phyloP scores from a whole-genome alignment of 2,888 invertebrate species.

The Dimorphilus gyrociliatus region DNA sequence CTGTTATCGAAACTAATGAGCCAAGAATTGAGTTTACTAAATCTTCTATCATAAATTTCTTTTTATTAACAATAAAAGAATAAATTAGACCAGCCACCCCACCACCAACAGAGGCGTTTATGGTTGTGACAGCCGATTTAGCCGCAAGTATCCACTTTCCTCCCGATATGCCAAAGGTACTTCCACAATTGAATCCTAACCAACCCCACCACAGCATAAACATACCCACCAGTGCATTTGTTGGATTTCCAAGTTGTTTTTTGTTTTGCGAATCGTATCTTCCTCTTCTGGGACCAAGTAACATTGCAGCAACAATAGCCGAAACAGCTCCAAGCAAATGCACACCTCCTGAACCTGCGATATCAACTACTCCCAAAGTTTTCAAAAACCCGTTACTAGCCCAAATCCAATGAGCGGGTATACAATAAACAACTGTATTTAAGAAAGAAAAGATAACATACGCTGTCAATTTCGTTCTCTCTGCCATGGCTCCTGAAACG shows the following conservation, averaged over 20 bases:
- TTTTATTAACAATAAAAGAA: conserved; percentile 14
- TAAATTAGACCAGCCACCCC: conserved; percentile 49
- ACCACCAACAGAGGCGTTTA: conserved; percentile 72
- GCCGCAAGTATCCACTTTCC: conserved; percentile 74
- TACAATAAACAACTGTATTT: conserved; percentile 28
- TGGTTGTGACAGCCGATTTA: conserved; percentile 15
- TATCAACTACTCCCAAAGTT: conserved; percentile 19
- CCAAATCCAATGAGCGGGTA: conserved; percentile 39
- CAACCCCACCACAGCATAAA: conserved; percentile 57
- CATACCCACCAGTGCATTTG: conserved; percentile 23
- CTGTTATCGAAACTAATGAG: conserved; percentile 64
- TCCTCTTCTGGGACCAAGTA: conserved; percentile 24
- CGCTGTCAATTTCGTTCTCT: conserved; percentile 24
- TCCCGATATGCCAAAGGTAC: conserved; percentile 51
- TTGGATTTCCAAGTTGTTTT: conserved; percentile 23
- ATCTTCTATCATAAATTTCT: conserved; percentile 62
- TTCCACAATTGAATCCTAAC: conserved; percentile 87
- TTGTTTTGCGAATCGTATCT: conserved; percentile 14
- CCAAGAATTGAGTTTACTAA: conserved; percentile 74
- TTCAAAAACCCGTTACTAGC: conserved; percentile 26
- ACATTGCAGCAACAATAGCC: conserved; percentile 26
- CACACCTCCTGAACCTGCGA: conserved; percentile 34
- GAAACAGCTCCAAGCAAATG: conserved; percentile 31
- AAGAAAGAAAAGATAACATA: conserved; percentile 28
- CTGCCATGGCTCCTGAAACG: conserved; percentile 28